A percentile compares a stretch with the other conserved stretches of the same genome.
phyloP scores from a whole-genome alignment of 2,797 vertebrate genomes.

The Yasuhikotakia modesta region DNA sequence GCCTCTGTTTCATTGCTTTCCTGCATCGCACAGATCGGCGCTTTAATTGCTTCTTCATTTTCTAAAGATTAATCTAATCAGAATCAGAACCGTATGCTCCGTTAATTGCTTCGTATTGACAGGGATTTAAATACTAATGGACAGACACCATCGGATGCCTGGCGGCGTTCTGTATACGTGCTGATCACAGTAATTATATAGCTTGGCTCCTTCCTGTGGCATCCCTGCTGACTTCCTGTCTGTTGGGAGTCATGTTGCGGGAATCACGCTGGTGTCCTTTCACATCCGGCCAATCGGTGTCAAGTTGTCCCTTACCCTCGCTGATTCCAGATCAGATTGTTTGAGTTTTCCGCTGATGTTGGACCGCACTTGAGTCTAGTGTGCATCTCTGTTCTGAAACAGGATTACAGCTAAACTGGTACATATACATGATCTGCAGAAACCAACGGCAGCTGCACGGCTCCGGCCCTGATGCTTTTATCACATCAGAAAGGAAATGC shows the following conservation, averaged over 20 bases:
- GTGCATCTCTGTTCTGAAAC: slow-evolving; percentile 1
- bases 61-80: slow-evolving; percentile 28
- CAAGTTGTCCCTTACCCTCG: slow-evolving; percentile 1
- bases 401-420: slow-evolving; percentile 9
- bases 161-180: background rate
- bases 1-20: slow-evolving; percentile 1
- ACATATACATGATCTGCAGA: slow-evolving; percentile 27
- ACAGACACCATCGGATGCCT: slow-evolving; percentile 2
- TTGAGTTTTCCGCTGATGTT: slow-evolving; percentile 40
- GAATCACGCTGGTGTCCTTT: slow-evolving; percentile 21
- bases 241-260: slow-evolving; percentile 10
- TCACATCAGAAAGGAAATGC: slow-evolving; percentile 24
- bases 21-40: background rate
- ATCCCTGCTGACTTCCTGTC: slow-evolving; percentile 46
- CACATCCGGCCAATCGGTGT: slow-evolving; percentile 34
- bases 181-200: slow-evolving; percentile 15
- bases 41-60: slow-evolving; percentile 24
- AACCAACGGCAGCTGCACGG: background rate
- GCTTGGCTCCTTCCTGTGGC: slow-evolving; percentile 18
- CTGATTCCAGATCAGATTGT: slow-evolving; percentile 30
- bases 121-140: slow-evolving; percentile 23
- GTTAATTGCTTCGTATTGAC: slow-evolving; percentile 35
- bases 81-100: slow-evolving; percentile 12
- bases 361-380: slow-evolving; percentile 5
- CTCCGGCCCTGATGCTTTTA: background rate